Conservation (phyloP, 2,797 vertebrate genomes). For the Danio tinwini region DNA sequence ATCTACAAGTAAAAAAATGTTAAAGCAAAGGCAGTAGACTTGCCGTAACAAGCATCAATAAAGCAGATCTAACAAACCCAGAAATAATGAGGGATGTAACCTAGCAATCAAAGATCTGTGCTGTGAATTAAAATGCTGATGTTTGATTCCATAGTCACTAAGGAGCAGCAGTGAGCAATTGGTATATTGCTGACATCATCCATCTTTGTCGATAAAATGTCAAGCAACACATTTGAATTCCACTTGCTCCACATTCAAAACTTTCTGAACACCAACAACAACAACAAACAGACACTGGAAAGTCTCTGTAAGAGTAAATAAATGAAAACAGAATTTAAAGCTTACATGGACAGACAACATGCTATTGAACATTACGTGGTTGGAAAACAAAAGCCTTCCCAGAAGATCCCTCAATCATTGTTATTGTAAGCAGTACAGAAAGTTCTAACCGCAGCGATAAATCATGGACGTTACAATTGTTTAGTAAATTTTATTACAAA, state of each 20-base stretch:
- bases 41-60: constrained; percentile 4
- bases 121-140: constrained; percentile 27
- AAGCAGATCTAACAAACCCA: neutral
- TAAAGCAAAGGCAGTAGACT: neutral
- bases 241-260: neutral
- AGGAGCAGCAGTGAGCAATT: neutral
- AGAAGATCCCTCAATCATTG: neutral
- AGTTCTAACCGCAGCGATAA: neutral
- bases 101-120: constrained; percentile 13
- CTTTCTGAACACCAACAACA: neutral
- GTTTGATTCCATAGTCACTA: neutral
- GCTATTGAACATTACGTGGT: neutral
- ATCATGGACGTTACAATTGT: neutral
- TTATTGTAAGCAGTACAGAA: neutral
- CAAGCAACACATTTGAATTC: neutral
- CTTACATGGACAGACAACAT: neutral
- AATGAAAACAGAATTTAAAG: neutral
- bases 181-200: neutral
- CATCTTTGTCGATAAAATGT: neutral
- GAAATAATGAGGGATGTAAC: neutral
- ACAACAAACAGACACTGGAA: neutral
- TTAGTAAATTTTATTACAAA: neutral
- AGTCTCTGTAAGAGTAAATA: neutral
- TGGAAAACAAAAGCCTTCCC: constrained; percentile 5
- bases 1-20: too few species aligned